Conservation (phyloP, 1,140 invertebrate genomes). For the Microplitis demolitor region DNA sequence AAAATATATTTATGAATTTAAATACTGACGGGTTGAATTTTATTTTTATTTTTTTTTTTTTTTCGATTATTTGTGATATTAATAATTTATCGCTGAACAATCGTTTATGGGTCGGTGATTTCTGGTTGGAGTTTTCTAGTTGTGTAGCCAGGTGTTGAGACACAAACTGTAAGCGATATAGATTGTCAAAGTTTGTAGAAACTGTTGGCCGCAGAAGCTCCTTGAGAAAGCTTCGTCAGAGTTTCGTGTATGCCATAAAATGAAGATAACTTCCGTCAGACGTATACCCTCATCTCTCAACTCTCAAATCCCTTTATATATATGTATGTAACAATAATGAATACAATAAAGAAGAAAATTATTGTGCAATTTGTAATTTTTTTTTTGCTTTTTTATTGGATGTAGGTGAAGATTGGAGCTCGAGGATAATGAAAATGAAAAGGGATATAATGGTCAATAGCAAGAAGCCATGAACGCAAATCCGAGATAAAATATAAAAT, state of each 20-base stretch:
- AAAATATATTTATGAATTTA: too few species aligned
- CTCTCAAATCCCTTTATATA: too few species aligned
- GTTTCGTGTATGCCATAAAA: constrained; percentile 26
- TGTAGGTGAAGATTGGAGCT: not conserved
- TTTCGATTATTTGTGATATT: too few species aligned
- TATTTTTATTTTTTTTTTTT: too few species aligned
- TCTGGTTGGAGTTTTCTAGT: constrained; percentile 35
- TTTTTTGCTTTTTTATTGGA: not conserved
- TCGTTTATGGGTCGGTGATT: not conserved
- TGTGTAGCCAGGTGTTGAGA: constrained; percentile 47
- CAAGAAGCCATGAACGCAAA: not conserved
- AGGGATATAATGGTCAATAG: constrained; percentile 35
- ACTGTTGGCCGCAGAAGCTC: constrained; percentile 45
- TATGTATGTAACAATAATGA: too few species aligned
- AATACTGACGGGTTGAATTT: too few species aligned
- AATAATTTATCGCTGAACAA: not conserved
- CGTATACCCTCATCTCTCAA: constrained; percentile 1
- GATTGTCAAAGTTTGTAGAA: constrained; percentile 50
- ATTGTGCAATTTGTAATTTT: too few species aligned
- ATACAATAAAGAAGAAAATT: too few species aligned
- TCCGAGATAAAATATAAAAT: not conserved
- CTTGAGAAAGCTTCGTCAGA: constrained; percentile 15
- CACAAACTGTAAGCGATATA: constrained; percentile 46
- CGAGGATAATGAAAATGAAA: constrained; percentile 34
- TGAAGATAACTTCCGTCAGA: constrained; percentile 15